Evolutionary conservation across 2,888 invertebrate species (phyloP).

Genomic region (Spialia ferax): DNA sequence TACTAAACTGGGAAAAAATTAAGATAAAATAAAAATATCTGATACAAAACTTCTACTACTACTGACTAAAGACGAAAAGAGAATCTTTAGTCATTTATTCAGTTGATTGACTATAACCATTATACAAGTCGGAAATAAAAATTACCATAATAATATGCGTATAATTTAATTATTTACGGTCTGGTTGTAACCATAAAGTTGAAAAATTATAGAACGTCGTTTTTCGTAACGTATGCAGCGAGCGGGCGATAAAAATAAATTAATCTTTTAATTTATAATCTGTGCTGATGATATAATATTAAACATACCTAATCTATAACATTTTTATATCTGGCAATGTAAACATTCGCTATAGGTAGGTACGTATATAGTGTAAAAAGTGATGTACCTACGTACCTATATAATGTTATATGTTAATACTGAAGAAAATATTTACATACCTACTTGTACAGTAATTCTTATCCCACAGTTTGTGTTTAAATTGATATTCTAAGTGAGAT

Average conservation of each 20-base stretch:
- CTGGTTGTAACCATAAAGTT: slow-evolving; percentile 15
- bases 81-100: neutral
- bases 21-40: neutral
- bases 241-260: slow-evolving; percentile 26
- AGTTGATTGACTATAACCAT: slow-evolving; percentile 3
- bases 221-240: slow-evolving; percentile 4
- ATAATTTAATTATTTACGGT: slow-evolving; percentile 25
- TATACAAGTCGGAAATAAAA: slow-evolving; percentile 5
- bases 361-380: too few relatives aligned
- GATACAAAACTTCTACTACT: neutral
- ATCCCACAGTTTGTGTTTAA: too few relatives aligned
- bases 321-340: slow-evolving; percentile 1
- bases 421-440: neutral
- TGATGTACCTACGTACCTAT: too few relatives aligned
- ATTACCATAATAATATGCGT: slow-evolving; percentile 26
- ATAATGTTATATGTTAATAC: slow-evolving; percentile 3
- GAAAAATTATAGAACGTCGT: slow-evolving; percentile 14
- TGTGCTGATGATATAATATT: slow-evolving; percentile 11
- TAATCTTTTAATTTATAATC: slow-evolving; percentile 24
- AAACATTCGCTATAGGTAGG: neutral
- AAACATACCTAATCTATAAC: neutral
- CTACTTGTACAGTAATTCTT: too few relatives aligned
- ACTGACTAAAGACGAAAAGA: too few relatives aligned
- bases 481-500: neutral
- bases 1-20: too few relatives aligned